Evolutionary conservation across 2,888 invertebrate species (phyloP).

Genomic region (Lepeophtheirus nordmannii): DNA sequence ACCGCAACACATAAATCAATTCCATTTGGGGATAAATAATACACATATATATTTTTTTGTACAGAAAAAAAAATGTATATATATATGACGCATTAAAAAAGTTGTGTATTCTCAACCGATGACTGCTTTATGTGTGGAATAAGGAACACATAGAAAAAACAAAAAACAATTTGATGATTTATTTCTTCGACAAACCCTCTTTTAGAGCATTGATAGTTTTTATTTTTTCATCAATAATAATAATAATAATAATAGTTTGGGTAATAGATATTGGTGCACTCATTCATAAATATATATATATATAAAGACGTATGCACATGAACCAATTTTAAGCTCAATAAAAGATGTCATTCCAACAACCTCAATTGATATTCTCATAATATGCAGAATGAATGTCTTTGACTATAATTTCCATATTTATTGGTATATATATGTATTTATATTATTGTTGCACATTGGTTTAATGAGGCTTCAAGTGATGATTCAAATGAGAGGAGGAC

Average conservation of each 20-base stretch:
- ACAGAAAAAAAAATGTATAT: not conserved
- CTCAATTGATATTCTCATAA: not conserved
- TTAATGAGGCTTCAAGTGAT: no score
- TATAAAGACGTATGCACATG: no score
- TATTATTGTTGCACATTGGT: no score
- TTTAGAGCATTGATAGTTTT: not conserved
- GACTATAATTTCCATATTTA: no score
- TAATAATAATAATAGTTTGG: no score
- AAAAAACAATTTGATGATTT: not conserved
- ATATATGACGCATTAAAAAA: constrained; percentile 7
- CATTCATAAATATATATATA: no score
- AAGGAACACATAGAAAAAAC: not conserved
- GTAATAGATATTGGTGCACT: no score
- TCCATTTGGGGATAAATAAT: constrained; percentile 4
- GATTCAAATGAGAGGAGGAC: no score
- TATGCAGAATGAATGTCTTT: no score
- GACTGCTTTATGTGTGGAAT: constrained; percentile 1
- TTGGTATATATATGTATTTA: no score
- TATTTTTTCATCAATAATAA: not conserved
- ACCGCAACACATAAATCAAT: constrained; percentile 4
- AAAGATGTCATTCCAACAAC: not conserved
- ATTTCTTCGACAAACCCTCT: not conserved
- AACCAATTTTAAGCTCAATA: not conserved
- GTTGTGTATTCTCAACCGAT: not conserved
- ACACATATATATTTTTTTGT: not conserved